phyloP scores from a whole-genome alignment of 2,113 vertebrate genomes.

The Gulo gulo region DNA sequence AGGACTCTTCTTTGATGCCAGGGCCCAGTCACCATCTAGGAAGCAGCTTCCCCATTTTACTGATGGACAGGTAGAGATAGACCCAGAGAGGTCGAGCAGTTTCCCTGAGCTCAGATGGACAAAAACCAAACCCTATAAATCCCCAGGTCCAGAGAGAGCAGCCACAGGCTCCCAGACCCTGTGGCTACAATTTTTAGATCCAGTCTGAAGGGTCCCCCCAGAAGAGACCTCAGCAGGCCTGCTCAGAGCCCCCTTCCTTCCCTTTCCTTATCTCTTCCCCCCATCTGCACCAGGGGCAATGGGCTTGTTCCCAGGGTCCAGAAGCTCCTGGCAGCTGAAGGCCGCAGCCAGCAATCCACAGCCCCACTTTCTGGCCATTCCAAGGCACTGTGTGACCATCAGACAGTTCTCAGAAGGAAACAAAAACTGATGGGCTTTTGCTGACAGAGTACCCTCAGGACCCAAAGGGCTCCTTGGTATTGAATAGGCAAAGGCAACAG shows the following conservation, averaged over 20 bases:
- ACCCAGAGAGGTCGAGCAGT: neutral
- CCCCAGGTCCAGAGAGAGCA: neutral
- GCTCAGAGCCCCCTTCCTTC: neutral
- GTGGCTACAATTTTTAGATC: neutral
- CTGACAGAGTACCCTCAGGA: neutral
- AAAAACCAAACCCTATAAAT: neutral
- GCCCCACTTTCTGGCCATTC: neutral
- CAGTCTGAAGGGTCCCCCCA: neutral
- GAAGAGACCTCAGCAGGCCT: neutral
- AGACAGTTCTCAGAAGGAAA: neutral
- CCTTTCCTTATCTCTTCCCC: neutral
- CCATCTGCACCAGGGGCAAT: neutral
- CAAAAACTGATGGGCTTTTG: neutral
- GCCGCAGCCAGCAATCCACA: neutral
- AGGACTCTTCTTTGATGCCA: neutral
- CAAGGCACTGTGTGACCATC: neutral
- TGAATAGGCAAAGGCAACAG: neutral
- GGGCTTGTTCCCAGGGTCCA: neutral
- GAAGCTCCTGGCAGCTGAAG: neutral
- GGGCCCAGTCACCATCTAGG: neutral
- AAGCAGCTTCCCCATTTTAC: neutral
- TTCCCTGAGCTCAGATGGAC: neutral
- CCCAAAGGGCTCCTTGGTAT: neutral
- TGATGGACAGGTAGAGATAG: neutral
- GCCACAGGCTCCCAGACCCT: neutral